phyloP scores from a whole-genome alignment of 1,140 invertebrate species.

The Bombus ignitus region DNA sequence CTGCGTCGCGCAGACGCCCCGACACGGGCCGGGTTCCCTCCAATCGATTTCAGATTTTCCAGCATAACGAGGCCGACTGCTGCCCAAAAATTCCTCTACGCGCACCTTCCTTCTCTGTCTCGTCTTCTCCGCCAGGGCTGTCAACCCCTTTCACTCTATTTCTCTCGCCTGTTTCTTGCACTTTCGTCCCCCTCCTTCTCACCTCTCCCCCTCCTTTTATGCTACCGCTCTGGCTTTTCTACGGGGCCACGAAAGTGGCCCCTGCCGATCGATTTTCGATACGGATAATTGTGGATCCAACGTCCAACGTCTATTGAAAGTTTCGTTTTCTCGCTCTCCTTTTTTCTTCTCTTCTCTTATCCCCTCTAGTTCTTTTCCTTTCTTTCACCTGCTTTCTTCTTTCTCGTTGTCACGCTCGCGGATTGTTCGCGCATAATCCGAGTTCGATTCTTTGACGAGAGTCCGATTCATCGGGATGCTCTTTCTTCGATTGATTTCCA shows the following conservation, averaged over 20 bases:
- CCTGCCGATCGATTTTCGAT: conserved; percentile 40
- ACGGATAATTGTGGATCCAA: conserved; percentile 51
- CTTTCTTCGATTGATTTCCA: conserved; percentile 31
- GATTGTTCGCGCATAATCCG: conserved; percentile 33
- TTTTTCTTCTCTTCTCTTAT: too few species aligned
- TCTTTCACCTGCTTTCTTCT: not conserved
- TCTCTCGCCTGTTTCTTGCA: conserved; percentile 22
- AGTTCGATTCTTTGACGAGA: conserved; percentile 22
- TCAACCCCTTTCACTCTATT: conserved; percentile 38
- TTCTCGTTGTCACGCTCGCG: conserved; percentile 9
- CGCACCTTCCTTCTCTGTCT: conserved; percentile 33
- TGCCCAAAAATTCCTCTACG: conserved; percentile 74
- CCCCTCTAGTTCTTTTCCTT: not conserved
- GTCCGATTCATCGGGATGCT: conserved; percentile 17
- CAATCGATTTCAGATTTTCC: conserved; percentile 80
- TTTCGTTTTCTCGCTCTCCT: conserved; percentile 20
- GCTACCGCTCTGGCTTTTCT: not conserved
- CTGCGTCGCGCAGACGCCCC: conserved; percentile 77
- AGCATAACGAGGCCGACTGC: conserved; percentile 78
- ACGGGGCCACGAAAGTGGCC: conserved; percentile 21
- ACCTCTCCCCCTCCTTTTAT: not conserved
- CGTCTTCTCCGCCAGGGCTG: conserved; percentile 21
- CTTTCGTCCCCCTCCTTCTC: not conserved
- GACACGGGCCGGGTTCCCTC: conserved; percentile 67
- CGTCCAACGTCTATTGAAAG: conserved; percentile 36